These are phyloP conservation scores for Brachypterus glaber DNA, from an alignment of 2,888 invertebrate genomes.

Conservation along the genomic window DNA sequence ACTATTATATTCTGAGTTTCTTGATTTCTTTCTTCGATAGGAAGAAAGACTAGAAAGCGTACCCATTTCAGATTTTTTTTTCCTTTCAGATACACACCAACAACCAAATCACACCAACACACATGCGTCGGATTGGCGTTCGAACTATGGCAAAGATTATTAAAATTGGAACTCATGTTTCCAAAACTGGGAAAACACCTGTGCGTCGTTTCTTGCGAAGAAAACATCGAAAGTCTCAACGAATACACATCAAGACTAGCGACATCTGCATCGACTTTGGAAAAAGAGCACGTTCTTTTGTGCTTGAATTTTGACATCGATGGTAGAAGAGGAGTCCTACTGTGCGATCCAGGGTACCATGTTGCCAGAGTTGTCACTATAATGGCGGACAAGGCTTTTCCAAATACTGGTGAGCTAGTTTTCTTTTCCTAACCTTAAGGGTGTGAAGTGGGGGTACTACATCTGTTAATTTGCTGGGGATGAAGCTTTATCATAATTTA, in stretches of 20 bases:
- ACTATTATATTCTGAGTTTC: too few relatives aligned
- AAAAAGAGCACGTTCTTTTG: conserved; percentile 83
- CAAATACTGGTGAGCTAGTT: conserved; percentile 62
- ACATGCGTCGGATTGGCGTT: conserved; percentile 85
- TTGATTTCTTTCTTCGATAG: too few relatives aligned
- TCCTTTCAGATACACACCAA: conserved; percentile 56
- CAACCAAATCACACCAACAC: conserved; percentile 67
- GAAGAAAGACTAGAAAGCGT: too few relatives aligned
- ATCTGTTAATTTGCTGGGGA: too few relatives aligned
- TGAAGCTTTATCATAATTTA: not conserved
- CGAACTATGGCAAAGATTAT: conserved; percentile 62
- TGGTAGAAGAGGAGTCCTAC: conserved; percentile 64
- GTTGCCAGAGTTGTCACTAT: conserved; percentile 76
- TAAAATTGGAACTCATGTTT: conserved; percentile 52
- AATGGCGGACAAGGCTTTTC: conserved; percentile 76
- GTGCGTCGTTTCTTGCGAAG: conserved; percentile 79
- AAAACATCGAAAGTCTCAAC: conserved; percentile 57
- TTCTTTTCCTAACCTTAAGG: not conserved
- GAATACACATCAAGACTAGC: conserved; percentile 53
- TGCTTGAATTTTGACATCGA: conserved; percentile 64
- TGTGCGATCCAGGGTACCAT: conserved; percentile 88
- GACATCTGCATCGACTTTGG: conserved; percentile 51
- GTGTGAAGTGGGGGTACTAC: not conserved
- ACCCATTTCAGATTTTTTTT: conserved; percentile 11
- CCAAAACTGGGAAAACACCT: conserved; percentile 57